These are phyloP conservation scores for Catonia carolina DNA, from an alignment of 2,888 invertebrate species.

Conservation along the genomic window DNA sequence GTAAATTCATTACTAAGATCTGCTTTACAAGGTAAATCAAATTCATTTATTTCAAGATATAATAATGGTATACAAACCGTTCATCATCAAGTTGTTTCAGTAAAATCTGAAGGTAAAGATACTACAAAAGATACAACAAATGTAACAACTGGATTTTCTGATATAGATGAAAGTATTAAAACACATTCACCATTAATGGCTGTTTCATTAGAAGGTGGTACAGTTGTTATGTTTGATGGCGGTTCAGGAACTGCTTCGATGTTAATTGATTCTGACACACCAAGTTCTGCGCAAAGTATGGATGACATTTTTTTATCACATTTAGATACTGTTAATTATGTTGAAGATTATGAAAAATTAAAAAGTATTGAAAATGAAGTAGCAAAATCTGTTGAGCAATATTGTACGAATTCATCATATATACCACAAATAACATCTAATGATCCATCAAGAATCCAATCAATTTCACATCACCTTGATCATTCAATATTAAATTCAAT, in stretches of 20 bases:
- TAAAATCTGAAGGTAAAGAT: slow-evolving; percentile 21
- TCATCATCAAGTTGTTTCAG: slow-evolving; percentile 27
- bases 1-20: slow-evolving; percentile 68
- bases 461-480: slow-evolving; percentile 45
- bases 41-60: slow-evolving; percentile 27
- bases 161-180: slow-evolving; percentile 20
- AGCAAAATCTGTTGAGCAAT: slow-evolving; percentile 60
- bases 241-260: slow-evolving; percentile 38
- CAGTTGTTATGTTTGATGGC: slow-evolving; percentile 24
- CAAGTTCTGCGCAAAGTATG: slow-evolving; percentile 54
- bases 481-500: slow-evolving; percentile 54
- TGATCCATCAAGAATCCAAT: slow-evolving; percentile 44
- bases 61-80: slow-evolving; percentile 8
- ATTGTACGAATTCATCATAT: slow-evolving; percentile 28
- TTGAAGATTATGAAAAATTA: slow-evolving; percentile 77
- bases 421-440: slow-evolving; percentile 46
- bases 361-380: slow-evolving; percentile 78
- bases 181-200: slow-evolving; percentile 24
- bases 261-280: slow-evolving; percentile 47
- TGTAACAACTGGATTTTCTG: slow-evolving; percentile 13
- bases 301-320: slow-evolving; percentile 64
- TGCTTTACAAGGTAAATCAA: slow-evolving; percentile 72
- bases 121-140: slow-evolving; percentile 13
- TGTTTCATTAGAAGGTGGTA: slow-evolving; percentile 22
- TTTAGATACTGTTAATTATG: slow-evolving; percentile 56